Evolutionary conservation across 2,797 vertebrate genomes (phyloP).

Genomic region (Melanotaenia pygmaea): DNA sequence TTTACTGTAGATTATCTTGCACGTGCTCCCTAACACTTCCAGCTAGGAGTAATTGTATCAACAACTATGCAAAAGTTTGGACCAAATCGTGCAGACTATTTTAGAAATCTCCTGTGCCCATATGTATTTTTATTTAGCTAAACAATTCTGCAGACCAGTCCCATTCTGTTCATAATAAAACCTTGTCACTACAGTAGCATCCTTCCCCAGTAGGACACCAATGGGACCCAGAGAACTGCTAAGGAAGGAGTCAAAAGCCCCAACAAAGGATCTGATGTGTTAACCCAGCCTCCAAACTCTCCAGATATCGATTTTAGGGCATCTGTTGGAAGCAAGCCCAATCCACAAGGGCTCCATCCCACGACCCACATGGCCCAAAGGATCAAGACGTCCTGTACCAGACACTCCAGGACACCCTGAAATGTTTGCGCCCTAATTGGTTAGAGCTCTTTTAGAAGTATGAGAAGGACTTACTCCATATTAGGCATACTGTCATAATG

Average conservation of each 20-base stretch:
- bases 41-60: too few relatives aligned
- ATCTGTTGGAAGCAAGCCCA: too few relatives aligned
- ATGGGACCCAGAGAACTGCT: not conserved
- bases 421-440: not conserved
- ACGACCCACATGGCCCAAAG: not conserved
- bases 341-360: too few relatives aligned
- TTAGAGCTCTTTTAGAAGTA: not conserved
- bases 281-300: too few relatives aligned
- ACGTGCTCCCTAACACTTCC: too few relatives aligned
- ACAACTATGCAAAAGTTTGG: too few relatives aligned
- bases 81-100: too few relatives aligned
- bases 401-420: not conserved
- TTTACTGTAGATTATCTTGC: too few relatives aligned
- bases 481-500: not conserved
- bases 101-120: too few relatives aligned
- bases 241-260: too few relatives aligned
- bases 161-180: not conserved
- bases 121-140: not conserved
- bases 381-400: not conserved
- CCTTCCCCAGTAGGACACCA: constrained; percentile 5
- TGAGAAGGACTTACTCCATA: not conserved
- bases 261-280: too few relatives aligned
- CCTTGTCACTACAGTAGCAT: not conserved
- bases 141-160: not conserved
- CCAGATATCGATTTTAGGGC: too few relatives aligned